Conservation (phyloP, 2,113 vertebrate species). For the Castor canadensis region DNA sequence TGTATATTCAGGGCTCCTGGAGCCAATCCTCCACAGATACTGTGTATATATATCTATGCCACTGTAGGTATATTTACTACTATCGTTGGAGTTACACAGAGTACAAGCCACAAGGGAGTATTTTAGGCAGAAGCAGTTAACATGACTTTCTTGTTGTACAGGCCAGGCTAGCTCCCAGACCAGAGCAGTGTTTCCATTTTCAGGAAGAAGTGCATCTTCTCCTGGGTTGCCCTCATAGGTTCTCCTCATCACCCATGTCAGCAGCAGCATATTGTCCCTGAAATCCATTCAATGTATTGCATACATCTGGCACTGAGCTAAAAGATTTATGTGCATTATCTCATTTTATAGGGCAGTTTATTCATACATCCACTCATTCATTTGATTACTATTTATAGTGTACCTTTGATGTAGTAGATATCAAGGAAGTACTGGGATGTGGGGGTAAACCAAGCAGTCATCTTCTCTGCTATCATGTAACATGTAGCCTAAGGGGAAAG, state of each 20-base stretch:
- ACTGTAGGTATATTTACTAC: neutral
- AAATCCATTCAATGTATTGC: conserved; percentile 44
- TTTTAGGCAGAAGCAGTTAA: neutral
- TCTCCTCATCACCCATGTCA: conserved; percentile 12
- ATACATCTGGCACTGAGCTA: conserved; percentile 15
- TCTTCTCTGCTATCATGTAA: conserved; percentile 3
- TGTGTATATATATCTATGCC: neutral
- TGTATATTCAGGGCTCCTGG: too few species aligned
- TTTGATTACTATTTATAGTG: conserved; percentile 71
- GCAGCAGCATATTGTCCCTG: conserved; percentile 43
- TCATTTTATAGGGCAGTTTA: conserved; percentile 73
- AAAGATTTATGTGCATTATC: conserved; percentile 73
- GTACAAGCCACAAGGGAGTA: neutral
- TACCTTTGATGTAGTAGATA: conserved; percentile 17
- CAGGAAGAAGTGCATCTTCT: neutral
- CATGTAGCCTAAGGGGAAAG: neutral
- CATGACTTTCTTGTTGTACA: neutral
- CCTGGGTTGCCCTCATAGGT: neutral
- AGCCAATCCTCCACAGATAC: neutral
- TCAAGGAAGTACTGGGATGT: neutral
- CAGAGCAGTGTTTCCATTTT: neutral
- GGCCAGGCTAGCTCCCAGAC: too few species aligned
- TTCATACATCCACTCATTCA: conserved; percentile 70
- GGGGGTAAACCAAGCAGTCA: neutral
- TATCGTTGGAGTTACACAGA: neutral